Percentiles rank a stretch among this genome's conserved stretches.
Evolutionary conservation across 2,888 invertebrate species (phyloP).

Genomic region (Cecidostiba fungosa): DNA sequence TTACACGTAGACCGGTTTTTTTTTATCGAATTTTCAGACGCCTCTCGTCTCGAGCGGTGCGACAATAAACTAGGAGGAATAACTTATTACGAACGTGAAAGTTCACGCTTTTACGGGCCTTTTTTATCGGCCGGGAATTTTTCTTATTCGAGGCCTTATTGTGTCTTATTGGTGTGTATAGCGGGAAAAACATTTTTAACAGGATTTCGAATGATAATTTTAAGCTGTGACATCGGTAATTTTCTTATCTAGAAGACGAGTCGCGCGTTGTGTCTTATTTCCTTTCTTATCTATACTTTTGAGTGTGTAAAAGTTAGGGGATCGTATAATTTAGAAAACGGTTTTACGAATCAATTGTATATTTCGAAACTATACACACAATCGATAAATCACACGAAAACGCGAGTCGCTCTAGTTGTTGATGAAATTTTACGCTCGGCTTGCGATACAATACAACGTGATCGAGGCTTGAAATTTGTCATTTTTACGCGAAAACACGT

Average conservation of each 20-base stretch:
- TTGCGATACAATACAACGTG: not conserved
- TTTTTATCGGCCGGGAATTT: not conserved
- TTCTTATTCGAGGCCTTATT: not conserved
- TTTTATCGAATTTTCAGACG: not conserved
- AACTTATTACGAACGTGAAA: not conserved
- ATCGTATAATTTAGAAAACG: not conserved
- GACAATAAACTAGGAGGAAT: not conserved
- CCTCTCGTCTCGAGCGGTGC: not conserved
- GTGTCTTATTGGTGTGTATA: not conserved
- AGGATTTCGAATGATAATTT: not conserved
- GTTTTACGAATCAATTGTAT: not conserved
- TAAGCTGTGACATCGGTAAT: not conserved
- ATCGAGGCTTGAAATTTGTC: not conserved
- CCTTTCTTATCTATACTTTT: not conserved
- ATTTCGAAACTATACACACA: not conserved
- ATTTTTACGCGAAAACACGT: conserved; percentile 10
- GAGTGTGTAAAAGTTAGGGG: not conserved
- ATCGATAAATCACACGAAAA: not conserved
- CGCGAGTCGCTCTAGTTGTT: conserved; percentile 15
- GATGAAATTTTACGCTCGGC: not conserved
- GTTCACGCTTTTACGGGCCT: not conserved
- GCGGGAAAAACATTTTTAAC: not conserved
- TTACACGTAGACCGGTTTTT: not conserved
- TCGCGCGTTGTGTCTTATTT: not conserved
- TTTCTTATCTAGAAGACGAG: not conserved